phyloP scores from a whole-genome alignment of 2,888 invertebrate genomes.

The Philopedon plagiatum region DNA sequence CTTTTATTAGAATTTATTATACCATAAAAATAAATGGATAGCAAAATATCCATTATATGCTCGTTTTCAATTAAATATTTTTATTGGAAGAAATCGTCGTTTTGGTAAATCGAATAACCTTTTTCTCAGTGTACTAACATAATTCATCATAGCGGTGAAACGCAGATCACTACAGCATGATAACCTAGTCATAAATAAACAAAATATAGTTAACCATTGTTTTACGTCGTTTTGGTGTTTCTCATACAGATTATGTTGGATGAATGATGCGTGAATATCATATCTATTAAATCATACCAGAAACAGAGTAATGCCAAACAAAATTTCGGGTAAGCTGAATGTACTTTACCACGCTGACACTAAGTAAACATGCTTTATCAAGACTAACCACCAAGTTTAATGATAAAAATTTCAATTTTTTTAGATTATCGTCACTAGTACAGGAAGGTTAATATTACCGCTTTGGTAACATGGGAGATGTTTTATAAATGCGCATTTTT shows the following conservation, averaged over 20 bases:
- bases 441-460: slow-evolving; percentile 27
- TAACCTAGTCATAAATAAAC: no score
- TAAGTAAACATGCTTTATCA: slow-evolving; percentile 35
- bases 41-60: no score
- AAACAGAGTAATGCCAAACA: slow-evolving; percentile 30
- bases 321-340: slow-evolving; percentile 23
- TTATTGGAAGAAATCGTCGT: no score
- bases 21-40: no score
- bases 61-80: no score
- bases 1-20: no score
- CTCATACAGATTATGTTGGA: not conserved
- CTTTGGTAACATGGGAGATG: not conserved
- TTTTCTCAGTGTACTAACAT: no score
- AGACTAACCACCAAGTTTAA: slow-evolving; percentile 31
- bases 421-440: slow-evolving; percentile 15
- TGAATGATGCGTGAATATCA: not conserved
- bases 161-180: no score
- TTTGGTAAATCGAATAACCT: no score
- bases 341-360: slow-evolving; percentile 11
- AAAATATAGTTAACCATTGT: not conserved
- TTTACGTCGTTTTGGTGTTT: not conserved
- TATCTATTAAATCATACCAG: not conserved
- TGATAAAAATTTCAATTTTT: slow-evolving; percentile 28
- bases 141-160: no score
- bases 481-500: no score